Evolutionary conservation across 2,888 invertebrate genomes (phyloP).

Genomic region (Archips xylosteana): DNA sequence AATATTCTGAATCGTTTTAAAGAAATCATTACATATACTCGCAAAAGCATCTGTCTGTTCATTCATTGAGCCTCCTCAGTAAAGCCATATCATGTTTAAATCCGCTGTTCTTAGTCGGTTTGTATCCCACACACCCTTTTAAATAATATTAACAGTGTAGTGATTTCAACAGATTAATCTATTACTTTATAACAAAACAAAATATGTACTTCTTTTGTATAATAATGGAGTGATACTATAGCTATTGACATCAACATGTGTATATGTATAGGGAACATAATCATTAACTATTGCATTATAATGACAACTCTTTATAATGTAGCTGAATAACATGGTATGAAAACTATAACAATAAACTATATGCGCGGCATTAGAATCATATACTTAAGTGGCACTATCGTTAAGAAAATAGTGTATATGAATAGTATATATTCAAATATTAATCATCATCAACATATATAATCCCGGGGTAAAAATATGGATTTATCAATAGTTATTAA

Average conservation of each 20-base stretch:
- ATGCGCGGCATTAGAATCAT: conserved; percentile 57
- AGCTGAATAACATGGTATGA: conserved; percentile 69
- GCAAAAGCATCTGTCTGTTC: conserved; percentile 66
- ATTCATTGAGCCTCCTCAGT: conserved; percentile 74
- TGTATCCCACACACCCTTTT: conserved; percentile 74
- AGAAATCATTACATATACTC: conserved; percentile 66
- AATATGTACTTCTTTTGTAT: conserved; percentile 73
- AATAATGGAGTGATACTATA: conserved; percentile 68
- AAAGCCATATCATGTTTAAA: conserved; percentile 67
- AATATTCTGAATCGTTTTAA: conserved; percentile 59
- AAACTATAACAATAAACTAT: conserved; percentile 79
- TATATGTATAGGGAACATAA: conserved; percentile 77
- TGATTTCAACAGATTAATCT: conserved; percentile 78
- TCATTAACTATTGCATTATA: conserved; percentile 70
- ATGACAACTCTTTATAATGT: conserved; percentile 65
- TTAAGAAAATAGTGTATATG: conserved; percentile 79
- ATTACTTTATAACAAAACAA: conserved; percentile 79
- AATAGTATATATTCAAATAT: conserved; percentile 76
- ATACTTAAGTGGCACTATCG: conserved; percentile 64
- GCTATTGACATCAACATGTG: conserved; percentile 75
- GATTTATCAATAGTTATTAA: conserved; percentile 72
- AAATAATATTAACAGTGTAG: conserved; percentile 67
- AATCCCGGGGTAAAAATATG: conserved; percentile 75
- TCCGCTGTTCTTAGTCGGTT: conserved; percentile 64
- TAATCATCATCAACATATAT: conserved; percentile 74